Evolutionary conservation across 2,888 invertebrate species (phyloP), one percentile per base, ranked within the genome.

Genomic region (Amiota communis): DNA sequence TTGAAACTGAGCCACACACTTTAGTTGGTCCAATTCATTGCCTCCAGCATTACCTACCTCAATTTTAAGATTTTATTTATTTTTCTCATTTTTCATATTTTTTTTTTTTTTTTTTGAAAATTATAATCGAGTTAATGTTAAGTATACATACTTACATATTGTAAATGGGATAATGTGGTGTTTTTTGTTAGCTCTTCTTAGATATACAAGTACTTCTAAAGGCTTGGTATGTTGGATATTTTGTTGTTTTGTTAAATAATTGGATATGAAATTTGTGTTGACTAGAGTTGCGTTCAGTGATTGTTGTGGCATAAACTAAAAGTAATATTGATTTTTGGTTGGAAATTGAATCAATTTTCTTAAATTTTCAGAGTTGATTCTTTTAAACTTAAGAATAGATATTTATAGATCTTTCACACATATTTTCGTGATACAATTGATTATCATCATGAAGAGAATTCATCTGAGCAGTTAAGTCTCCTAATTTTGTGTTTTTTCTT

Each of bases 1-100:
- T n/a, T 36, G 63, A 36, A 63, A 63, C 63, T 63, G 63, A 23
- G 63, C 63, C 63, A 63, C 46, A 63, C 36, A 63, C 20, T 23
- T 63, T 36, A 63, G 36, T 63, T 63, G 36, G 36, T 36, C 36
- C 36, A 36, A 36, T 36, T 36, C 36, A 36, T 36, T 63, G 63
- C 63, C 63, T n/a, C 46, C 11, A 13, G 63, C 63, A 36, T 36
- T 36, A 63, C 63, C 63, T 36, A 36, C 63, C 63, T 63, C 46
- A 63, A 63, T 63, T 36, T 36, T 36, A 6, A 36, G 36, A 36
- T 36, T 36, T 63, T 51, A 51, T n/a, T 51, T 51, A 51, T 51
- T 51, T 51, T 51, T n/a, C 36, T 23, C n/a, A 36, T 63, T 36
- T 36, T 36, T 36, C n/a, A 23, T 36, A 4, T 63, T 51, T 0